Evolutionary conservation across 2,888 invertebrate genomes (phyloP), one percentile per base, ranked within the genome.

Genomic region (Drosophila koepferae): DNA sequence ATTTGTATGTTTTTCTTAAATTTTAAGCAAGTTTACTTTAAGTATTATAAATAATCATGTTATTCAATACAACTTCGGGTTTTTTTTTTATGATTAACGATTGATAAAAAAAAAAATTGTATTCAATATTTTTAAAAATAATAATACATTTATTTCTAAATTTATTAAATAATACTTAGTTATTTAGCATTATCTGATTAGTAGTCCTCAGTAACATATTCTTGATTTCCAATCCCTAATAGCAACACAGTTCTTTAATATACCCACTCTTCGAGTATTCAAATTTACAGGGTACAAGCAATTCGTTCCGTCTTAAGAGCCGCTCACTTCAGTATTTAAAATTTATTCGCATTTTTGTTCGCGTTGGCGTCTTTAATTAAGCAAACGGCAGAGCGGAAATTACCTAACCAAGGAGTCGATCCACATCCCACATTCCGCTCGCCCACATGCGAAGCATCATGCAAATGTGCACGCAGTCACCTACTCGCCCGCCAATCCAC

Each of bases 301-400:
- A 62, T 62, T 54, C 34, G 44, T 44, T 65, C 38, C 38, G 34
- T 38, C 72, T 69, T 66, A 68, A 46, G 48, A 38, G 48, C 53
- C 28, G 1, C 28, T 28, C 28, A 46, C 48, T 81, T 66, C 20
- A 56, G 51, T 60, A 49, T 48, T 60, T 76, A 60, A 71, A 77
- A 87, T 79, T 77, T 81, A 89, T 79, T 63, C 18, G 51, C 18
- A 16, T 51, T 55, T 64, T 56, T 63, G 63, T 44, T 31, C 48
- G 46, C 48, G 55, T 69, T 55, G 46, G 46, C 58, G 67, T 65
- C 82, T 81, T 84, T 84, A 84, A 84, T 89, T 84, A 87, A 74
- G 82, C 70, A 53, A 64, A 66, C 61, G 56, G 75, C 62, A 53
- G 16, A 66, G 44, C 63, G 72, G 70, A 81, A 65, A 70, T 86